Percentiles rank a stretch among this genome's conserved stretches.
Conservation (phyloP, 1,140 invertebrate genomes). For the Hyphantria cunea region DNA sequence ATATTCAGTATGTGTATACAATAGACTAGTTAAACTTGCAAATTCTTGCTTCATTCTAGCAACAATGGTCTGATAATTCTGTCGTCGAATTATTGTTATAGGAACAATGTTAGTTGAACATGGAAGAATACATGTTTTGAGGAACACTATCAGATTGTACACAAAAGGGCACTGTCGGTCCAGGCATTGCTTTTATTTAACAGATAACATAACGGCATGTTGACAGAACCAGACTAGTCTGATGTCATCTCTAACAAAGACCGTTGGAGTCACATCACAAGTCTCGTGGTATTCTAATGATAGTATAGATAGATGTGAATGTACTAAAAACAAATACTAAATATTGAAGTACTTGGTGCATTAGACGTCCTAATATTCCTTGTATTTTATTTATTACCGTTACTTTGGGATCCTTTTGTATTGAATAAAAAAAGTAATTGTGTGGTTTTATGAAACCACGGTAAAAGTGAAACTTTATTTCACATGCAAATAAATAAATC, state of each 20-base stretch:
- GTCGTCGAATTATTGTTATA: constrained; percentile 28
- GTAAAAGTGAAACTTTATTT: too few relatives aligned
- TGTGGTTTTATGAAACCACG: too few relatives aligned
- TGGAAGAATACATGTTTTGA: constrained; percentile 50
- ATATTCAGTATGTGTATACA: neutral
- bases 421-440: too few relatives aligned
- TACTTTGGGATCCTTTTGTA: too few relatives aligned
- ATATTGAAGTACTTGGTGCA: too few relatives aligned
- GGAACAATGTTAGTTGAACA: constrained; percentile 28
- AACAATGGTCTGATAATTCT: constrained; percentile 19
- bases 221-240: constrained; percentile 21
- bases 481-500: too few relatives aligned
- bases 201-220: constrained; percentile 48
- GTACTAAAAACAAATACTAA: too few relatives aligned
- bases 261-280: constrained; percentile 4
- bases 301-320: too few relatives aligned
- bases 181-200: constrained; percentile 38
- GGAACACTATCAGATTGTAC: constrained; percentile 25
- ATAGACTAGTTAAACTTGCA: neutral
- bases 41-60: neutral
- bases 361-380: too few relatives aligned
- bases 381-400: too few relatives aligned
- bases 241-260: constrained; percentile 31
- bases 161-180: constrained; percentile 39
- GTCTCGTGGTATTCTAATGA: constrained; percentile 13